Evolutionary conservation across 2,113 vertebrate species (phyloP).

Genomic region (Sigmodon hispidus): DNA sequence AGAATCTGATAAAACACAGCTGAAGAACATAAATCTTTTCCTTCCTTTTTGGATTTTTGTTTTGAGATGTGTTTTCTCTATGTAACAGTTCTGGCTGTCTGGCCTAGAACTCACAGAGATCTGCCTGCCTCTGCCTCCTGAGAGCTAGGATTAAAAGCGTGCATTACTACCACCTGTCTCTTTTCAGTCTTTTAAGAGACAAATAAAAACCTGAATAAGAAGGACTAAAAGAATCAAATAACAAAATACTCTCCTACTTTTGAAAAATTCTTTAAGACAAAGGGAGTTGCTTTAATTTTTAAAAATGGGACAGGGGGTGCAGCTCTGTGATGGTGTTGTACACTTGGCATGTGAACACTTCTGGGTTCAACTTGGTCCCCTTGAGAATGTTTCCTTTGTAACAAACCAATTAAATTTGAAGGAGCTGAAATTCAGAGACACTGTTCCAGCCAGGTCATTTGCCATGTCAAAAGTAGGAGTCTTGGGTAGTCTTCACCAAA

Average conservation of each 20-base stretch:
- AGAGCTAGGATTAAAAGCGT: not conserved
- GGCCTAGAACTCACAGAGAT: not conserved
- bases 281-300: not conserved
- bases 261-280: not conserved
- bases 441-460: conserved; percentile 22
- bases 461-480: not conserved
- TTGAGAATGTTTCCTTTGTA: conserved; percentile 39
- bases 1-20: not conserved
- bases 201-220: not conserved
- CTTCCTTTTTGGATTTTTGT: not conserved
- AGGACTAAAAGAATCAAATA: conserved; percentile 26
- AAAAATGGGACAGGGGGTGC: not conserved
- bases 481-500: not conserved
- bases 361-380: not conserved
- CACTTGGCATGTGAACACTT: not conserved
- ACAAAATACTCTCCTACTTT: not conserved
- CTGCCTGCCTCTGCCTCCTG: not conserved
- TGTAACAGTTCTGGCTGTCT: not conserved
- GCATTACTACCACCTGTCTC: not conserved
- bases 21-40: not conserved
- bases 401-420: not conserved
- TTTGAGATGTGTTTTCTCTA: not conserved
- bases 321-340: not conserved
- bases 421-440: not conserved
- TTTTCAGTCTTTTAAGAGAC: not conserved